Conservation (phyloP, 2,113 vertebrate species). For the Coreoperca whiteheadi region DNA sequence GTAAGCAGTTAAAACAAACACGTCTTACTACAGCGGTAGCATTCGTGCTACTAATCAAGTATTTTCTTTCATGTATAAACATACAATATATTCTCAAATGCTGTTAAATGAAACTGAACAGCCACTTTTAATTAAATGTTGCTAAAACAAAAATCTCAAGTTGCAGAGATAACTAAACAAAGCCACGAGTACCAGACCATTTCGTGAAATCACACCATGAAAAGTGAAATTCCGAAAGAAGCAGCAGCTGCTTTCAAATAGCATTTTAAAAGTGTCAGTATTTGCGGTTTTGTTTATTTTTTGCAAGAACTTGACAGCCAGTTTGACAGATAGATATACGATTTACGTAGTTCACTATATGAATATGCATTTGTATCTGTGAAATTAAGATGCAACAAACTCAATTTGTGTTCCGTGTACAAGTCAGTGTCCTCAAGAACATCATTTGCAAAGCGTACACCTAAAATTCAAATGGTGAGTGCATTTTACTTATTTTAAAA, state of each 20-base stretch:
- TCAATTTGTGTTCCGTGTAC: neutral
- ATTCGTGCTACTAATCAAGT: neutral
- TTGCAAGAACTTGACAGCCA: neutral
- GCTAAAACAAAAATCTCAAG: neutral
- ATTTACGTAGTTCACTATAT: neutral
- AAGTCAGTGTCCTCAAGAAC: neutral
- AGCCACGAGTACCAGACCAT: neutral
- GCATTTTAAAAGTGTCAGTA: too few relatives aligned
- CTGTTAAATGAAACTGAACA: neutral
- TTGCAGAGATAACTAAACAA: neutral
- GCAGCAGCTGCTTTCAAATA: neutral
- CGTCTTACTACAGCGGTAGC: neutral
- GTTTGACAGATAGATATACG: neutral
- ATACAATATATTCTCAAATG: neutral
- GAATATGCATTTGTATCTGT: neutral
- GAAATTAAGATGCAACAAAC: neutral
- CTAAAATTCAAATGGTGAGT: neutral
- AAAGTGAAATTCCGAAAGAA: neutral
- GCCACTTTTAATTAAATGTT: neutral
- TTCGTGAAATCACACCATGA: neutral
- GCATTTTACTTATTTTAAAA: conserved; percentile 7
- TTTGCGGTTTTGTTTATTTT: neutral
- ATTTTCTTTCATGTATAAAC: neutral
- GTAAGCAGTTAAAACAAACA: conserved; percentile 1
- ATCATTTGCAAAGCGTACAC: neutral